Percentiles rank a stretch among this genome's conserved stretches.
These are phyloP conservation scores for Stramonita haemastoma DNA, from an alignment of 2,888 invertebrate genomes.

Conservation along the genomic window DNA sequence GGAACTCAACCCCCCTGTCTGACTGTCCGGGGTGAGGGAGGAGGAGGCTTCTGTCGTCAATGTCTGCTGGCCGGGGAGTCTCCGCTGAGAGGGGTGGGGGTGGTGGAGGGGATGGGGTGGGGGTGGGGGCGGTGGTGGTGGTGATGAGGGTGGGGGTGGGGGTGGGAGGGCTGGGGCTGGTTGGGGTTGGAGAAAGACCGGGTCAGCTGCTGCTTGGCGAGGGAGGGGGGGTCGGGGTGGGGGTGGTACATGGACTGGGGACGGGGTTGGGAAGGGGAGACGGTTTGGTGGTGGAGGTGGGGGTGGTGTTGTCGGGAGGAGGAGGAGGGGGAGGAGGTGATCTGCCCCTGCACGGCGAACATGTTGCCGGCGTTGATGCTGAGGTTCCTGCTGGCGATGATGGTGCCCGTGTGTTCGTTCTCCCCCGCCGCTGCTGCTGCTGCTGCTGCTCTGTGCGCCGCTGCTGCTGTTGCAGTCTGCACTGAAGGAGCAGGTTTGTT, in stretches of 20 bases:
- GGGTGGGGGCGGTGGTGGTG: neutral
- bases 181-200: constrained; percentile 17
- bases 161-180: neutral
- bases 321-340: neutral
- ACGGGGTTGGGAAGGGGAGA: neutral
- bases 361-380: neutral
- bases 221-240: neutral
- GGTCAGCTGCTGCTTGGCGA: constrained; percentile 1
- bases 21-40: constrained; percentile 13
- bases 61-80: neutral
- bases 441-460: neutral
- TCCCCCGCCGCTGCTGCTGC: neutral
- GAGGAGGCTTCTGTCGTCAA: neutral
- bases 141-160: neutral
- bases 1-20: constrained; percentile 41
- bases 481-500: neutral
- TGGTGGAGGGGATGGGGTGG: neutral
- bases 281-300: neutral
- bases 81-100: constrained; percentile 1
- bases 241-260: constrained; percentile 15
- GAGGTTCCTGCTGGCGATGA: neutral
- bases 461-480: neutral
- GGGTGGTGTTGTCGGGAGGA: neutral
- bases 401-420: neutral
- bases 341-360: neutral